Evolutionary conservation across 1,140 invertebrate species (phyloP), one percentile per base, ranked within the genome.

Genomic region (Drosophila tristis): DNA sequence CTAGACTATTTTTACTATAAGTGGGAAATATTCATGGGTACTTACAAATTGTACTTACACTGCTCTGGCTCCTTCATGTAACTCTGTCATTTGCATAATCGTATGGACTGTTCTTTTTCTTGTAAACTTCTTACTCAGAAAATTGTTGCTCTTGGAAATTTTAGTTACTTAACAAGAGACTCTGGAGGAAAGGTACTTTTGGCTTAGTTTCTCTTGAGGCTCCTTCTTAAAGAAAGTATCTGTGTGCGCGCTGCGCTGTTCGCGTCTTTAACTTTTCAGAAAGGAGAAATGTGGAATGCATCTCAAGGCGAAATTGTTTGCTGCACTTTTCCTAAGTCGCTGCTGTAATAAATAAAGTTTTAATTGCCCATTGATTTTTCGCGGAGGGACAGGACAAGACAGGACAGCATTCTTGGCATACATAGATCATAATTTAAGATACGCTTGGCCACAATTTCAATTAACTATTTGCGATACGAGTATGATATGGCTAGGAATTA

Each of bases 341-440:
- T 64, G 49, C 11, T 0, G 47, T 54, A 57, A 78, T 80, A 86
- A 81, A 81, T 72, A 75, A 86, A 87, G 82, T 86, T 86, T 76
- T 87, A 87, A 87, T 86, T 87, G 63, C 61, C 70, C 45, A 58
- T 70, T 54, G 43, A 15, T 20, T 67, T 42, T 43, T 48, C n/a
- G 57, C 56, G 2, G 58, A 54, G 53, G 51, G 61, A 51, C 47
- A 58, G n/a, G 23, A 25, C 23, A 23, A 47, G 61, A 51, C 47
- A 58, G n/a, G 50, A 35, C 58, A 20, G 66, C 15, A 26, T 39
- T 26, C 25, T 13, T n/a, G 11, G 23, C n/a, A 20, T 2, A 11
- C 35, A 39, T 11, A 61, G 73, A 76, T 76, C 56, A 68, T 68
- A 68, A 76, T 61, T 75, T 61, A 49, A 57, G 56, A 76, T 76